Evolutionary conservation across 2,888 invertebrate genomes (phyloP), one percentile per base, ranked within the genome.

Genomic region (Liodrosophila aerea): DNA sequence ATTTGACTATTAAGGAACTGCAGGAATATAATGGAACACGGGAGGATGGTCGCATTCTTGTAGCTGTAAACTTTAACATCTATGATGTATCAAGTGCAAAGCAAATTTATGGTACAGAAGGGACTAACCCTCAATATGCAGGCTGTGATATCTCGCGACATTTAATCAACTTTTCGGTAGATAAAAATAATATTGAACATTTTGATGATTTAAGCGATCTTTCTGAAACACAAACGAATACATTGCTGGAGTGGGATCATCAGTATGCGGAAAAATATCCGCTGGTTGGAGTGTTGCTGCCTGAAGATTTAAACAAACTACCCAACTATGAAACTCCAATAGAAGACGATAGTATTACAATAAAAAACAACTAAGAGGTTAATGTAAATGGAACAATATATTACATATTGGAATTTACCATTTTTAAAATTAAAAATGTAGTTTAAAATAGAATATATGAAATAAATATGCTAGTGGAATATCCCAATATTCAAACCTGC

Each of bases 131-230:
- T 1, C 52, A 64, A n/a, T 70, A 70, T 44, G 76, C 74, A 1
- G 76, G 76, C 0, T 34, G 60, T 11, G 75, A 76, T 22, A 80
- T 76, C 30, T 76, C 76, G 0, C 47, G 74, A 1, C 52, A 51
- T 18, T 54, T 76, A 29, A 62, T 77, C 0, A 64, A 77, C 11
- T 73, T 64, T 12, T 44, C 73, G 1, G 34, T 40, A 0, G 54
- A 58, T 8, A 30, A 29, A 0, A 56, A 39, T 15, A 49, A 49
- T 0, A 4, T 1, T 0, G 15, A 40, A 4, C 49, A 51, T 1
- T 76, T 62, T 12, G 76, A 76, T 40, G 62, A 65, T 11, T 36
- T 75, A 2, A 33, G 45, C 5, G 75, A 74, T 39, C 36, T 75
- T 4, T 53, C 56, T 0, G 29, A 39, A 7, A 9, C 37, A 1